Percentiles rank a stretch among this genome's conserved stretches.
phyloP scores from a whole-genome alignment of 2,888 invertebrate species.

The Celastrina argiolus region DNA sequence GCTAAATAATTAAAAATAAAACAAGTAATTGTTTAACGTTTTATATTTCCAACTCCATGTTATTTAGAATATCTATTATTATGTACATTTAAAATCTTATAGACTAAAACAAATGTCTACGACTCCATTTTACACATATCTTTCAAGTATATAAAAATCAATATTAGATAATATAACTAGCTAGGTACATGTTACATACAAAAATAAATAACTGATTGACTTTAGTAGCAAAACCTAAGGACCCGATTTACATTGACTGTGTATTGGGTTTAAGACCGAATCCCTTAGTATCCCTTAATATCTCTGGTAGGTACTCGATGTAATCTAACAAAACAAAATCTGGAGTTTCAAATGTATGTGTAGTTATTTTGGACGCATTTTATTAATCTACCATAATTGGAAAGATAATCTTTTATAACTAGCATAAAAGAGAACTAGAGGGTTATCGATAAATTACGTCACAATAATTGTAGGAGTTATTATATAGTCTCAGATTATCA shows the following conservation, averaged over 20 bases:
- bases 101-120: slow-evolving; percentile 52
- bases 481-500: too few species aligned
- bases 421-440: not conserved
- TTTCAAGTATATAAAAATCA: not conserved
- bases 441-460: too few species aligned
- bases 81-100: slow-evolving; percentile 50
- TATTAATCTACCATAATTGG: not conserved
- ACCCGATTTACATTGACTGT: not conserved
- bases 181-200: not conserved
- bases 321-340: not conserved
- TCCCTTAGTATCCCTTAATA: too few species aligned
- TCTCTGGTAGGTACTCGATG: too few species aligned
- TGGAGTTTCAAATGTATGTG: too few species aligned
- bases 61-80: slow-evolving; percentile 49
- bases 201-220: not conserved
- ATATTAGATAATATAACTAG: not conserved
- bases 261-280: too few species aligned
- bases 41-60: slow-evolving; percentile 19
- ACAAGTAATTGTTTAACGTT: slow-evolving; percentile 23
- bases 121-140: not conserved
- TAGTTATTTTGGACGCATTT: not conserved
- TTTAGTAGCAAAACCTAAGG: not conserved
- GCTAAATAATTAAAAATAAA: slow-evolving; percentile 27
- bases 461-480: too few species aligned
- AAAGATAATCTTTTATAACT: not conserved